These are phyloP conservation scores for Bombus huntii DNA, from an alignment of 1,140 invertebrate genomes.

Conservation along the genomic window DNA sequence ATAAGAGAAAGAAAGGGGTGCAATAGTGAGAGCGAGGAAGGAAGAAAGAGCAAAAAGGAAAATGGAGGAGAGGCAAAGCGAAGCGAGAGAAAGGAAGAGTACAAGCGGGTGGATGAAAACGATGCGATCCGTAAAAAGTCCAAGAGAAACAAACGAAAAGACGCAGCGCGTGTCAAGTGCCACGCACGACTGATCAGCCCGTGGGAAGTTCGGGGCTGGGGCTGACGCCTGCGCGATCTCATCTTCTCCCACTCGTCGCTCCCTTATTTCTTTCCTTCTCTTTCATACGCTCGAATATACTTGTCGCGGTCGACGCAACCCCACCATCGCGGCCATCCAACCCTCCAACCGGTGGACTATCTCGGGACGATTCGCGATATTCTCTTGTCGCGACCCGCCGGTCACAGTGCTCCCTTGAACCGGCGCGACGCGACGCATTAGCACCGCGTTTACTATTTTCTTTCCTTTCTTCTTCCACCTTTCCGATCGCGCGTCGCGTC, in stretches of 20 bases:
- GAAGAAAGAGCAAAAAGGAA: background rate
- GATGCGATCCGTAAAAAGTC: constrained; percentile 3
- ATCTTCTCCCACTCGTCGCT: constrained; percentile 27
- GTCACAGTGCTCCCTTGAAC: constrained; percentile 17
- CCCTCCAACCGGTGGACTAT: constrained; percentile 39
- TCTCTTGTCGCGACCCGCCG: background rate
- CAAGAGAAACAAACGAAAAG: background rate
- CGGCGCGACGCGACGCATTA: constrained; percentile 5
- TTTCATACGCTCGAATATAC: background rate
- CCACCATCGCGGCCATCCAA: constrained; percentile 33
- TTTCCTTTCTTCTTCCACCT: background rate
- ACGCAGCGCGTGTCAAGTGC: constrained; percentile 61
- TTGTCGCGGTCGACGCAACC: constrained; percentile 23
- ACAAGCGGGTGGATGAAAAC: background rate
- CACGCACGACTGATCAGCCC: constrained; percentile 69
- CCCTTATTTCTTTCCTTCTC: background rate
- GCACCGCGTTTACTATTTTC: background rate
- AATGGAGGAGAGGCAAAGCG: background rate
- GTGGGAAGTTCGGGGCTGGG: constrained; percentile 50
- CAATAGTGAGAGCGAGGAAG: no score
- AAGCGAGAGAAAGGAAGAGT: background rate
- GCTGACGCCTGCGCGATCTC: constrained; percentile 60
- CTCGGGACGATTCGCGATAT: constrained; percentile 46
- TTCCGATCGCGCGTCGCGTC: no score
- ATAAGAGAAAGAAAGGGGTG: background rate